Evolutionary conservation across 2,888 invertebrate species (phyloP).

Genomic region (Drosophila subsilvestris): DNA sequence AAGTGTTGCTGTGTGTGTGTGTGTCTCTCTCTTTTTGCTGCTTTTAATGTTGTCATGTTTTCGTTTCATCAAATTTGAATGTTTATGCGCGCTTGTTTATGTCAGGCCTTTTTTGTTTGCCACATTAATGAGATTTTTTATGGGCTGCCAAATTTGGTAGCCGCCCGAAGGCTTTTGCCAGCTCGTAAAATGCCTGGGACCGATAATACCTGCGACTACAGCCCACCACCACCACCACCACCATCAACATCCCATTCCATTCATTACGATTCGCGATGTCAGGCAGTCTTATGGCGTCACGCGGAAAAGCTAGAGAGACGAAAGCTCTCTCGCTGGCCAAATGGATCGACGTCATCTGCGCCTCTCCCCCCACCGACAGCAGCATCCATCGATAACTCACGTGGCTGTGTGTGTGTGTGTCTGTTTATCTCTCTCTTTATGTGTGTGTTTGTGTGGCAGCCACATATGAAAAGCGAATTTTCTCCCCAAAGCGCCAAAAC

Average conservation of each 20-base stretch:
- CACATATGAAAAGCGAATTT: constrained; percentile 78
- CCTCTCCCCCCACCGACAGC: constrained; percentile 44
- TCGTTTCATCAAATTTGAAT: constrained; percentile 44
- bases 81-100: constrained; percentile 53
- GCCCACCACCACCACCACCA: too few relatives aligned
- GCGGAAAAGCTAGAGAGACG: constrained; percentile 42
- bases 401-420: constrained; percentile 17
- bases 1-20: constrained; percentile 1
- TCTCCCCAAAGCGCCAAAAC: constrained; percentile 64
- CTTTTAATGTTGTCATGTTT: constrained; percentile 12
- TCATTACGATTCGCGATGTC: constrained; percentile 25
- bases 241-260: constrained; percentile 3
- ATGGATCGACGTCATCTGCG: constrained; percentile 68
- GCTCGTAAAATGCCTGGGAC: constrained; percentile 33
- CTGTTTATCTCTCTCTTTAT: constrained; percentile 3
- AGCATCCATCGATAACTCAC: constrained; percentile 68
- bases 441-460: constrained; percentile 23
- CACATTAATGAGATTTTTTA: constrained; percentile 55
- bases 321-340: constrained; percentile 55
- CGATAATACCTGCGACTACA: constrained; percentile 15
- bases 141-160: constrained; percentile 64
- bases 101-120: constrained; percentile 55
- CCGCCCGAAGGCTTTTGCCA: constrained; percentile 29
- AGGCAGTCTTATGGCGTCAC: constrained; percentile 31
- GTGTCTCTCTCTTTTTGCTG: neutral